Evolutionary conservation across 2,113 vertebrate genomes (phyloP), one percentile per base, ranked within the genome.

Genomic region (Pao palembangensis): DNA sequence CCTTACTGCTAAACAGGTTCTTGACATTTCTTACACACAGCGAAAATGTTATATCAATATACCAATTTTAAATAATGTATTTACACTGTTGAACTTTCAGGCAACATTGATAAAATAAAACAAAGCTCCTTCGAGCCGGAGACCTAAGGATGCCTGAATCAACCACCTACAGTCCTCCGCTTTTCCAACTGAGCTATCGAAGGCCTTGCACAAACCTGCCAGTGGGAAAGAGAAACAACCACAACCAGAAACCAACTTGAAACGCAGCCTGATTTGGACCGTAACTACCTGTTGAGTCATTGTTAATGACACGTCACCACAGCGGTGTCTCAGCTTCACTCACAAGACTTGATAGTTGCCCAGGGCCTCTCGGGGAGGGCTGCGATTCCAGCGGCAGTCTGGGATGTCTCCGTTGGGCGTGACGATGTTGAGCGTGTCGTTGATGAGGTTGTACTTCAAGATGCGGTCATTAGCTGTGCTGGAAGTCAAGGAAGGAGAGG

Each of bases 391-490:
- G 56, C 94, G 94, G 75, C 93, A 94, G 88, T 98, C 97, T 0
- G 96, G 95, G 64, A 99, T 92, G 43, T 98, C 95, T 0, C 93
- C 94, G 0, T 94, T 96, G 2, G 97, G 96, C 8, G 93, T 93
- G 0, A 96, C 95, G 0, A 98, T 97, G 67, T 98, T 99, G 31
- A 99, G 93, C 0, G 96, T 98, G 88, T 98, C 97, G 4, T 98
- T 99, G 67, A 99, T 96, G 44, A 99, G 93, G 88, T 98, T 97
- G 74, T 98, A 99, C 79, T 99, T 99, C 20, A 98, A 88, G 83
- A 99, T 98, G 1, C 97, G 95, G 69, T 99, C 97, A 0, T 98
- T 99, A 55, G 96, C 95, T 0, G 97, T 99, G 88, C 96, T 99
- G 81, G 97, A 98, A 57, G 96, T 98, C 48, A 99, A 91, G 13